Evolutionary conservation across 1,140 invertebrate species (phyloP).

Genomic region (Panonychus citri): DNA sequence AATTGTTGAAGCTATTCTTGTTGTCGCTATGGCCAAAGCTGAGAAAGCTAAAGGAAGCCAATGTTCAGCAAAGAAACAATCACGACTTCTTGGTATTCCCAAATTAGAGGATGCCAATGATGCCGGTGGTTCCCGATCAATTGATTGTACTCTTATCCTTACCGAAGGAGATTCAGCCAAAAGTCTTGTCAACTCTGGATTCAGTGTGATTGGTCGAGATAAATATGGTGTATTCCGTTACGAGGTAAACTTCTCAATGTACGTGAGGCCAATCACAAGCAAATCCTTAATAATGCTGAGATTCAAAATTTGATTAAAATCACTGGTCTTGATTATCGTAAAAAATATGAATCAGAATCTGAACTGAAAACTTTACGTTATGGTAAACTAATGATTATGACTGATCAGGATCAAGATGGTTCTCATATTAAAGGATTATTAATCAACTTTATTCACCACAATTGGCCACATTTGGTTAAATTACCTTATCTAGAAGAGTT

Average conservation of each 20-base stretch:
- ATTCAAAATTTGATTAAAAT: slow-evolving; percentile 96
- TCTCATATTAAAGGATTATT: slow-evolving; percentile 97
- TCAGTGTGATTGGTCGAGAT: slow-evolving; percentile 83
- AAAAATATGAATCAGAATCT: slow-evolving; percentile 70
- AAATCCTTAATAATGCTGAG: slow-evolving; percentile 90
- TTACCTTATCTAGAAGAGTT: slow-evolving; percentile 75
- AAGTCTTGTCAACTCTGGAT: slow-evolving; percentile 79
- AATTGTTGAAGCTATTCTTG: slow-evolving; percentile 69
- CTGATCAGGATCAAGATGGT: slow-evolving; percentile 89
- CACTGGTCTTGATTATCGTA: slow-evolving; percentile 75
- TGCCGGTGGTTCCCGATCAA: slow-evolving; percentile 52
- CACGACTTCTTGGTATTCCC: slow-evolving; percentile 68
- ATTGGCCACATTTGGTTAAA: slow-evolving; percentile 81
- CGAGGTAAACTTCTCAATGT: slow-evolving; percentile 97
- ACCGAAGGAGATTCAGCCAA: slow-evolving; percentile 99
- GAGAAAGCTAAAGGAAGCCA: slow-evolving; percentile 59
- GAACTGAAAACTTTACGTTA: slow-evolving; percentile 82
- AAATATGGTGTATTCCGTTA: slow-evolving; percentile 93
- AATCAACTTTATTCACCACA: slow-evolving; percentile 97
- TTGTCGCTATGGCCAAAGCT: slow-evolving; percentile 90
- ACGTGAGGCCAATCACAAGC: slow-evolving; percentile 88
- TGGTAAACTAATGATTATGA: slow-evolving; percentile 99
- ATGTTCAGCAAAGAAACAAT: slow-evolving; percentile 63
- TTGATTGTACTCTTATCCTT: slow-evolving; percentile 81
- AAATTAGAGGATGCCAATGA: slow-evolving; percentile 98